Evolutionary conservation across 2,113 vertebrate species (phyloP), one percentile per base, ranked within the genome.

Genomic region (Phyllostomus hastatus): DNA sequence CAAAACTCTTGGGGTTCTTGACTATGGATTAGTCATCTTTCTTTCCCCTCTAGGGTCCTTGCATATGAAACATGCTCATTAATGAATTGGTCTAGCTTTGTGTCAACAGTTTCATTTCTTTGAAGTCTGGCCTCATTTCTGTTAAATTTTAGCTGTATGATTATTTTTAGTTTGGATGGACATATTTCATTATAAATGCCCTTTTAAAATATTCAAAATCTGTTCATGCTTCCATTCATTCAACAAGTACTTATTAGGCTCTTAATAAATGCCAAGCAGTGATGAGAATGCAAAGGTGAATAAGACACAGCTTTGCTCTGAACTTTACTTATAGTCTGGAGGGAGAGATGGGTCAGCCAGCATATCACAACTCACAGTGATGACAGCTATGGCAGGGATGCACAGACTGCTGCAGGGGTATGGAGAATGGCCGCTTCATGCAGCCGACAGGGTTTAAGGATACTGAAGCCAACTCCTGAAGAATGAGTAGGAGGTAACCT

Each of bases 121-220:
- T 88, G 26, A 86, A 95, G 79, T 52, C 90, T 91, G 64, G 69
- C 78, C 86, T 95, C 85, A 73, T 92, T 96, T 91, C 86, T 93
- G 64, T 82, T 78, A 90, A 92, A 89, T 92, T 88, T 76, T 67
- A 80, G 78, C 85, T 67, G 22, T 31, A 48, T 20, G 54, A 26
- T 95, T 95, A 97, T 96, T 96, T 97, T 92, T 83, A 95, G 82
- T 75, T 91, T 84, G 2, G 72, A 90, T 67, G 87, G 52, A 54
- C 86, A 96, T 78, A 88, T 96, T 97, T 95, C 96, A 95, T 94
- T 97, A 93, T 75, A 82, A 95, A 96, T 94, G 78, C 82, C 91
- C 93, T 96, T 97, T 95, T 97, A 24, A 94, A 95, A 97, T 90
- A 87, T 95, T 92, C 95, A 97, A 81, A 95, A 86, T 79, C 79